Evolutionary conservation across 2,888 invertebrate species (phyloP), one percentile per base, ranked within the genome.

Genomic region (Microchrysa polita): DNA sequence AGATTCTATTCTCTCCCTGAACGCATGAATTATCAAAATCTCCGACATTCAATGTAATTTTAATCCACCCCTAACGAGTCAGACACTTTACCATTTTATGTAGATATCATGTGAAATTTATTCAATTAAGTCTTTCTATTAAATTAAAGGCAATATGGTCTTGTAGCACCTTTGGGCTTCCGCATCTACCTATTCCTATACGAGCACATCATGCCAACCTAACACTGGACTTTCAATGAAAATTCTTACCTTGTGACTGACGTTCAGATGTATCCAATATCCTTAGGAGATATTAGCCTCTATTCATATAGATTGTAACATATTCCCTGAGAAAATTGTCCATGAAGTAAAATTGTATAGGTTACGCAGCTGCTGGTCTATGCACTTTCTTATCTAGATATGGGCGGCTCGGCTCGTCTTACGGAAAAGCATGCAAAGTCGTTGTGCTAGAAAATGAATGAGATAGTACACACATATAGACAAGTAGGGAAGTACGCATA

Each of bases 381-480:
- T 48, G 48, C 48, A 48, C 48, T 48, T 48, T n/a, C 48, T 48
- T 48, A 48, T 48, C 48, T 48, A n/a, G n/a, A n/a, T n/a, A n/a
- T n/a, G n/a, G n/a, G n/a, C n/a, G n/a, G n/a, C n/a, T n/a, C n/a
- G n/a, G 2, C 48, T 48, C 10, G 12, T 48, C 48, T 48, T n/a
- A 10, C 14, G 48, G 48, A 10, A n/a, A n/a, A 48, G 16, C 12
- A n/a, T n/a, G n/a, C n/a, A n/a, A 12, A 48, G 2, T 48, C 48
- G 12, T 48, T 48, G 48, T 48, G 48, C 48, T n/a, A n/a, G 48
- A n/a, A 34, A 48, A 48, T 48, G 48, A 48, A 48, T 12, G 48
- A 48, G 16, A n/a, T n/a, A n/a, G n/a, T n/a, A n/a, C n/a, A n/a
- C n/a, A n/a, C n/a, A n/a, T n/a, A n/a, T n/a, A n/a, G n/a, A 10